Conservation (phyloP, 1,140 invertebrate species). For the Battus philenor region DNA sequence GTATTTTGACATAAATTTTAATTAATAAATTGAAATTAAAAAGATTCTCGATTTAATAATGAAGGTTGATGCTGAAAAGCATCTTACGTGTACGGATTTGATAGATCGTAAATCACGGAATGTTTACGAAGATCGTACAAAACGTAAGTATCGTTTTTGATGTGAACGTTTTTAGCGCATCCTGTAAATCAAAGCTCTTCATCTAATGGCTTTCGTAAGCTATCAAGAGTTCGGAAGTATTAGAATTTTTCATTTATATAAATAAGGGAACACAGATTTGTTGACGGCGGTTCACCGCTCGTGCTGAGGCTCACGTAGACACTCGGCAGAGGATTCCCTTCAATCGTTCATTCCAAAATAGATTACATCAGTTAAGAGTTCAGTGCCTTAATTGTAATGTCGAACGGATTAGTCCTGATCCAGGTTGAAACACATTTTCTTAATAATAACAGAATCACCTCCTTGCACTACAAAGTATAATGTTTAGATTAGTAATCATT, state of each 20-base stretch:
- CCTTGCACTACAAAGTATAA: no score
- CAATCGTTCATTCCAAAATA: constrained; percentile 5
- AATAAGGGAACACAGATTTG: constrained; percentile 9
- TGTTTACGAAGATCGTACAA: constrained; percentile 2
- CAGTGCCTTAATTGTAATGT: neutral
- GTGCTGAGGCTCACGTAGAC: constrained; percentile 14
- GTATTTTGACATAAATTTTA: no score
- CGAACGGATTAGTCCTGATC: no score
- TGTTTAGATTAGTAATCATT: no score
- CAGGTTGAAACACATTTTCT: no score
- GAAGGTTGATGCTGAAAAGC: no score
- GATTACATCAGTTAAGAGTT: neutral
- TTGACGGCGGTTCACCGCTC: constrained; percentile 9
- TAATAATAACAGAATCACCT: no score
- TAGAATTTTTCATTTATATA: constrained; percentile 17
- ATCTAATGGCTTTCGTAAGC: constrained; percentile 14
- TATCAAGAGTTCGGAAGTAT: constrained; percentile 11
- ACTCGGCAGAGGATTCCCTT: neutral
- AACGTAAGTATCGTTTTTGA: neutral
- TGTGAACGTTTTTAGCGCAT: constrained; percentile 7
- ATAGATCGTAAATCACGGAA: neutral
- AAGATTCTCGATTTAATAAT: no score
- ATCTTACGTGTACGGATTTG: no score
- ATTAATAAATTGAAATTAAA: no score
- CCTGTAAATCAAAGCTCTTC: constrained; percentile 11